A percentile compares a stretch with the other conserved stretches of the same genome.
Conservation (phyloP, 1,140 invertebrate species). For the Gyrodactylus bullatarudis region DNA sequence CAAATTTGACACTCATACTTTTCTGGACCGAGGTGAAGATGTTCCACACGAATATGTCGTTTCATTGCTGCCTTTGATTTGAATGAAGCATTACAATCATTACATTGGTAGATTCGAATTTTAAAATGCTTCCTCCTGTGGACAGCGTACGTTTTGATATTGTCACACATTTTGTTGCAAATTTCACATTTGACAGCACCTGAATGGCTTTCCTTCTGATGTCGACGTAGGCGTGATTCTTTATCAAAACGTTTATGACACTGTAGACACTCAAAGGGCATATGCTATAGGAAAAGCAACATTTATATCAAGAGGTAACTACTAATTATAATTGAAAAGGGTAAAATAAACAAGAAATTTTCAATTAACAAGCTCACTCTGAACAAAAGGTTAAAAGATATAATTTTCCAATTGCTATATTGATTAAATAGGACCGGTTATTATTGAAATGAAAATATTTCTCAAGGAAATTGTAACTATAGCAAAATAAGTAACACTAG, state of each 20-base stretch:
- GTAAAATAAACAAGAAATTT: no score
- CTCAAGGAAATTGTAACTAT: no score
- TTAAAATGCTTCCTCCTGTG: slow-evolving; percentile 6
- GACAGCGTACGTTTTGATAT: not conserved
- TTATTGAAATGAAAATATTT: no score
- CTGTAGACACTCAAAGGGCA: not conserved
- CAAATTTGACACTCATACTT: slow-evolving; percentile 7
- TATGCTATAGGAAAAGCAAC: not conserved
- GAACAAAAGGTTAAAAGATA: no score
- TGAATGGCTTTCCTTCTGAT: slow-evolving; percentile 2
- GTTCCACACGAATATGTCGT: slow-evolving; percentile 5
- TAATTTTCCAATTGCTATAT: no score
- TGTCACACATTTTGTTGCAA: slow-evolving; percentile 3
- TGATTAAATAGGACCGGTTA: no score
- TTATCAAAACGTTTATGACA: not conserved
- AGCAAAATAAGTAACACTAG: no score
- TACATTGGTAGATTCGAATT: slow-evolving; percentile 2
- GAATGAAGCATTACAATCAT: slow-evolving; percentile 3
- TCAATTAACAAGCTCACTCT: no score
- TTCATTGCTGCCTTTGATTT: slow-evolving; percentile 1
- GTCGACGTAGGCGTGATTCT: not conserved
- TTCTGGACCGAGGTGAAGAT: slow-evolving; percentile 4
- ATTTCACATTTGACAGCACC: slow-evolving; percentile 1
- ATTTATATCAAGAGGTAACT: no score
- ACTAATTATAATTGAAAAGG: no score